phyloP scores from a whole-genome alignment of 2,888 invertebrate species.

The Acanthosepion lycidas region DNA sequence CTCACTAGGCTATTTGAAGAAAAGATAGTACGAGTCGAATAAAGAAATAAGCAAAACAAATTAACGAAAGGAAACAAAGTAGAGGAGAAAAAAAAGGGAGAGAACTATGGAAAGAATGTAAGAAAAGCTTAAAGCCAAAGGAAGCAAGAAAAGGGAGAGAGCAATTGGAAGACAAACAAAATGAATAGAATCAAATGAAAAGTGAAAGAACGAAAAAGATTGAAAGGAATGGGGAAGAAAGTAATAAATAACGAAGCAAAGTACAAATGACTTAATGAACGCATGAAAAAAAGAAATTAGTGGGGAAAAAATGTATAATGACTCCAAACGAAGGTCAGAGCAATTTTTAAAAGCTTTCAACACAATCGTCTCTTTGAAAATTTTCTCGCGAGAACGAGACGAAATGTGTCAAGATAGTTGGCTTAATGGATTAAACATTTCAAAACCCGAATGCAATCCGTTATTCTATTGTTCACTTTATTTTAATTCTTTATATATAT shows the following conservation, averaged over 20 bases:
- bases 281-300: background rate
- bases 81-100: background rate
- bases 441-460: background rate
- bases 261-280: slow-evolving; percentile 14
- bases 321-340: background rate
- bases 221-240: background rate
- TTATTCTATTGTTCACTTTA: background rate
- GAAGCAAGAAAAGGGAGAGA: background rate
- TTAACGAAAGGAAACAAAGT: background rate
- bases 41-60: background rate
- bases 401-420: slow-evolving; percentile 22
- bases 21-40: background rate
- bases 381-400: background rate
- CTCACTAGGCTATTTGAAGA: background rate
- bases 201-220: too few species aligned
- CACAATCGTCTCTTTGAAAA: slow-evolving; percentile 22
- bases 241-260: slow-evolving; percentile 3
- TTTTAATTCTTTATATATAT: background rate
- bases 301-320: background rate
- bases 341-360: slow-evolving; percentile 21
- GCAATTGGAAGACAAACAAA: background rate
- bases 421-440: slow-evolving; percentile 33
- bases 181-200: background rate
- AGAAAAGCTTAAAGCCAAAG: background rate
- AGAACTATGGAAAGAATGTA: background rate